Evolutionary conservation across 2,113 vertebrate genomes (phyloP).

Genomic region (Prionailurus viverrinus): DNA sequence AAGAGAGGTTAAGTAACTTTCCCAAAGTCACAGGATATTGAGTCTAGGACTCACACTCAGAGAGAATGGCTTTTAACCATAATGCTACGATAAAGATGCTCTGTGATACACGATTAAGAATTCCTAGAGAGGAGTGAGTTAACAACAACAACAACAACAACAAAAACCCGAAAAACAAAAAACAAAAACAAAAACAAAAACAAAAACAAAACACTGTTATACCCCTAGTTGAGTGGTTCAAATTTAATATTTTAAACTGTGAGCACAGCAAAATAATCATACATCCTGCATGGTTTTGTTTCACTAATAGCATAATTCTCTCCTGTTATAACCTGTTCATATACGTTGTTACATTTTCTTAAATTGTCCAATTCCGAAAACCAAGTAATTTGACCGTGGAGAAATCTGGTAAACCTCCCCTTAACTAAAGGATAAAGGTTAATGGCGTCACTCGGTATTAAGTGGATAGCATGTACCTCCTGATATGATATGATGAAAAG

Average conservation of each 20-base stretch:
- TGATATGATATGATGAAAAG: not conserved
- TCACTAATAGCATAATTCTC: not conserved
- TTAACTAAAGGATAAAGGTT: not conserved
- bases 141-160: not conserved
- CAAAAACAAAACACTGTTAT: not conserved
- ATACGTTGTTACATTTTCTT: not conserved
- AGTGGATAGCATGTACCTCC: not conserved
- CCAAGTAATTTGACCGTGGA: not conserved
- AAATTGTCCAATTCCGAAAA: not conserved
- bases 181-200: not conserved
- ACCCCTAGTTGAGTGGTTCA: not conserved
- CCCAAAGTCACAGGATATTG: not conserved
- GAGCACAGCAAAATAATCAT: not conserved
- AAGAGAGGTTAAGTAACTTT: not conserved
- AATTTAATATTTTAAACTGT: constrained; percentile 37
- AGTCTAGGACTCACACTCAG: not conserved
- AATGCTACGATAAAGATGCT: not conserved
- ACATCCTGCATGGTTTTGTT: not conserved
- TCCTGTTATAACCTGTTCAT: not conserved
- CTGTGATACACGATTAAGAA: not conserved
- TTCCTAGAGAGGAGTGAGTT: not conserved
- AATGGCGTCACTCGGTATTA: not conserved
- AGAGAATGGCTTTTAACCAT: not conserved
- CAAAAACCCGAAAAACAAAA: not conserved
- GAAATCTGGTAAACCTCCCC: not conserved